Conservation (phyloP, 2,797 vertebrate species). For the Lemur catta region DNA sequence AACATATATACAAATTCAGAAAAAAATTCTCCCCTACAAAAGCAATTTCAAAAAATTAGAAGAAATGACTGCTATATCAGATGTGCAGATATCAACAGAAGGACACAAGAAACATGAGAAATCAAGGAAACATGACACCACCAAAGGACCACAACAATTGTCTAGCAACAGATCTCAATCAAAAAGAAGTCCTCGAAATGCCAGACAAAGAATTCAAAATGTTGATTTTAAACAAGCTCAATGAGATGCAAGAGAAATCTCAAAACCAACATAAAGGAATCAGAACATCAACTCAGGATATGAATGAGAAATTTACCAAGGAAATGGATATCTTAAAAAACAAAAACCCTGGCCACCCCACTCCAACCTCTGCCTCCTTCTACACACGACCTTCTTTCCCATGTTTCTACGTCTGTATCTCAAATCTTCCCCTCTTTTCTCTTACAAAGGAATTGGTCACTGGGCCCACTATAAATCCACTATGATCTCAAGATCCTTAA, state of each 20-base stretch:
- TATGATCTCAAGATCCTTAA: not conserved
- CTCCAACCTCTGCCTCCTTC: not conserved
- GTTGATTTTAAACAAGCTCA: no score
- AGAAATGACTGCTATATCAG: not conserved
- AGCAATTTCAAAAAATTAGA: not conserved
- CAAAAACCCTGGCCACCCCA: not conserved
- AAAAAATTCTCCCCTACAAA: not conserved
- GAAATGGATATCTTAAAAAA: no score
- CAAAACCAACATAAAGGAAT: no score
- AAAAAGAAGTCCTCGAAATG: no score
- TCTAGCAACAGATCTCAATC: no score
- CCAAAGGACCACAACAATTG: not conserved
- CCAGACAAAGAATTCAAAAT: no score
- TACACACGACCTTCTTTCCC: not conserved
- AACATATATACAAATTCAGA: not conserved
- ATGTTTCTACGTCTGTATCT: not conserved
- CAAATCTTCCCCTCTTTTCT: not conserved
- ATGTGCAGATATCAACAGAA: not conserved
- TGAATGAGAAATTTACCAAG: no score
- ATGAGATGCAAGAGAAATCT: no score
- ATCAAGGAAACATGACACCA: not conserved
- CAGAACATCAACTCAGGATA: no score
- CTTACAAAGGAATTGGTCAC: not conserved
- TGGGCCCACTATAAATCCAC: not conserved
- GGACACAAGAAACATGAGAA: not conserved